Evolutionary conservation across 2,113 vertebrate species (phyloP), one percentile per base, ranked within the genome.

Genomic region (Brachirus orientalis): DNA sequence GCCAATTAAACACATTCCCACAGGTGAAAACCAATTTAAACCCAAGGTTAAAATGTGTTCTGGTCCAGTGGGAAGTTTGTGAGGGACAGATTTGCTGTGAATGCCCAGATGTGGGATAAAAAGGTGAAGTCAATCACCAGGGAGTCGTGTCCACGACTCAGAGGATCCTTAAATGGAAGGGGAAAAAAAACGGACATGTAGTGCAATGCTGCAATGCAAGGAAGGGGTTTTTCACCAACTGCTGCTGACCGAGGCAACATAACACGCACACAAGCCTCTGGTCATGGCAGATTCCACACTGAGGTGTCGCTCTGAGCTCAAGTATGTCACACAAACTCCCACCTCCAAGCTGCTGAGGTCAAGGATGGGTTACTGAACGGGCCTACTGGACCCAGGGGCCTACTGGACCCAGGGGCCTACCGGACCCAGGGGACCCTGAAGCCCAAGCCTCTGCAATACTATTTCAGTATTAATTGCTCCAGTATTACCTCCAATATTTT

Each of bases 251-350:
- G 28, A 28, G 28, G 54, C 12, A 1, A 7, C 17, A 2, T 41
- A 28, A 28, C 28, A 28, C 28, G 36, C 12, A 20, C 8, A 40
- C 16, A 3, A 41, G 37, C 37, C 19, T 40, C 17, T 16, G 54
- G 54, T 19, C 54, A 6, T 38, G 54, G 41, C 33, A 55, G 54
- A 57, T 57, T 57, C 54, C 54, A 57, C 54, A 57, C 54, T 6
- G 18, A 57, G 37, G 41, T 13, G 37, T 57, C 12, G 37, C 37
- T 40, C 53, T 40, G 22, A 52, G 50, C 52, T 12, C 9, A 37
- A 55, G 7, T 35, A 35, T 18, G 53, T 11, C 17, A 13, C 53
- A 40, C 6, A 8, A 41, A 57, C 35, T 17, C 12, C 36, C 54
- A 13, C n/a, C 36, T 18, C 7, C 36, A 19, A 11, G 12, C 17